Evolutionary conservation across 2,113 vertebrate species (phyloP).

Genomic region (Proteles cristata): DNA sequence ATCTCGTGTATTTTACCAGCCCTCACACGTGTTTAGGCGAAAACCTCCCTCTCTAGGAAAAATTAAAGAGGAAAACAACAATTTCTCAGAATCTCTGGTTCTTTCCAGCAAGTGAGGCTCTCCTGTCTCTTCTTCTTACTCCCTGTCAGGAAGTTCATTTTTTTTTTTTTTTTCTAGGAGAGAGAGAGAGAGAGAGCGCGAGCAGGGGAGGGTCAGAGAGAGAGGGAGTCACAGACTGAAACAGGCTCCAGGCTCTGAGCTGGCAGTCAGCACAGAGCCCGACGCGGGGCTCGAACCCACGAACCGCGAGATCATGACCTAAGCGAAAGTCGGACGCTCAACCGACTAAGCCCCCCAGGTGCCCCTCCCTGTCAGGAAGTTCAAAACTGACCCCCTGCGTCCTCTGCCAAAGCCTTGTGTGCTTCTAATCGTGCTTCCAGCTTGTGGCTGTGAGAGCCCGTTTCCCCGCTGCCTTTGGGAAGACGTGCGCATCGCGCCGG

Average conservation of each 20-base stretch:
- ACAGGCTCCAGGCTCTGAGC: too few relatives aligned
- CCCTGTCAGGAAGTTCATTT: background rate
- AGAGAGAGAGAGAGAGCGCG: too few relatives aligned
- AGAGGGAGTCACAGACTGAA: too few relatives aligned
- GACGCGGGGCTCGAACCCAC: too few relatives aligned
- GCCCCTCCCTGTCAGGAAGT: background rate
- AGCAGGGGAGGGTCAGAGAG: too few relatives aligned
- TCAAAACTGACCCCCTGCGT: background rate
- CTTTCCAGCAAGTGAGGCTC: background rate
- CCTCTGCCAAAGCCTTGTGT: background rate
- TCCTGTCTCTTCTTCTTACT: background rate
- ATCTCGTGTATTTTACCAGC: slow-evolving; percentile 32
- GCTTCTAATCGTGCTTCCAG: background rate
- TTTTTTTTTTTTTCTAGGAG: too few relatives aligned
- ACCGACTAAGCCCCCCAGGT: too few relatives aligned
- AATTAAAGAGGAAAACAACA: background rate
- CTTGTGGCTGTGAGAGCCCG: fast-evolving
- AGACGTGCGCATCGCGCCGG: background rate
- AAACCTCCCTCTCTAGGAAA: background rate
- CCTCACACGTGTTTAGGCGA: background rate
- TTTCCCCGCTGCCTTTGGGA: background rate
- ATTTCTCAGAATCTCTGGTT: background rate
- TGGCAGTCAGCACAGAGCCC: too few relatives aligned
- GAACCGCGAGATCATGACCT: too few relatives aligned
- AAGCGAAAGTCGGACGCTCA: too few relatives aligned